Evolutionary conservation across 2,113 vertebrate genomes (phyloP).

Genomic region (Malurus melanocephalus): DNA sequence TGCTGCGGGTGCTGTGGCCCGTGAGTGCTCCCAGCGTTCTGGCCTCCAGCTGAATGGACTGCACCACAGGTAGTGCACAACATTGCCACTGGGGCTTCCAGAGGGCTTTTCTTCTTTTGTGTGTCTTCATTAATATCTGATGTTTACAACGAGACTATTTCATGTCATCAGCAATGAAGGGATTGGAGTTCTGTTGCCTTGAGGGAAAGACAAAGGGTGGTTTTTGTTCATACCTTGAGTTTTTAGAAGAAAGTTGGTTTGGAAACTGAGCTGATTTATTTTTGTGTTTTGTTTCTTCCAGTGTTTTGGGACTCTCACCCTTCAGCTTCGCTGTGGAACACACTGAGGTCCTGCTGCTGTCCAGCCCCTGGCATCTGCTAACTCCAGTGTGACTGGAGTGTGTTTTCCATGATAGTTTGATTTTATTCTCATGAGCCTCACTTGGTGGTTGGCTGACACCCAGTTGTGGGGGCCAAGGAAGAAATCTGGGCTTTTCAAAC

Average conservation of each 20-base stretch:
- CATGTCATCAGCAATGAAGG: not conserved
- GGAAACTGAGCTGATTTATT: not conserved
- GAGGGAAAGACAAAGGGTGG: not conserved
- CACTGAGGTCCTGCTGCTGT: conserved; percentile 81
- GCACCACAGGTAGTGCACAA: not conserved
- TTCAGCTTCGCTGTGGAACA: conserved; percentile 80
- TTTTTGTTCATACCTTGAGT: not conserved
- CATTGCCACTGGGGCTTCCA: not conserved
- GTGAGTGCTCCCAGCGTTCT: conserved; percentile 18
- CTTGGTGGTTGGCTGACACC: not conserved
- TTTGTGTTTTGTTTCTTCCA: conserved; percentile 62
- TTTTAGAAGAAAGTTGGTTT: not conserved
- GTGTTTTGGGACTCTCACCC: conserved; percentile 83
- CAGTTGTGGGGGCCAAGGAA: not conserved
- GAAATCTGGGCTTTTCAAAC: conserved; percentile 6
- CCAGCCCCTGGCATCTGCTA: conserved; percentile 77
- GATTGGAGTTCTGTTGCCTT: not conserved
- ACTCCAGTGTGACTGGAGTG: conserved; percentile 69
- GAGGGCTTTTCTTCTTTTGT: not conserved
- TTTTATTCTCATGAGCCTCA: not conserved
- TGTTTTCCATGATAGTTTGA: not conserved
- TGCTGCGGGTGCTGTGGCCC: conserved; percentile 44
- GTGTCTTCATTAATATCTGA: not conserved
- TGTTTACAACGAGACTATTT: not conserved
- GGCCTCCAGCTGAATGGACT: conserved; percentile 4